Evolutionary conservation across 2,113 vertebrate species (phyloP).

Genomic region (Brevimyrus niger): DNA sequence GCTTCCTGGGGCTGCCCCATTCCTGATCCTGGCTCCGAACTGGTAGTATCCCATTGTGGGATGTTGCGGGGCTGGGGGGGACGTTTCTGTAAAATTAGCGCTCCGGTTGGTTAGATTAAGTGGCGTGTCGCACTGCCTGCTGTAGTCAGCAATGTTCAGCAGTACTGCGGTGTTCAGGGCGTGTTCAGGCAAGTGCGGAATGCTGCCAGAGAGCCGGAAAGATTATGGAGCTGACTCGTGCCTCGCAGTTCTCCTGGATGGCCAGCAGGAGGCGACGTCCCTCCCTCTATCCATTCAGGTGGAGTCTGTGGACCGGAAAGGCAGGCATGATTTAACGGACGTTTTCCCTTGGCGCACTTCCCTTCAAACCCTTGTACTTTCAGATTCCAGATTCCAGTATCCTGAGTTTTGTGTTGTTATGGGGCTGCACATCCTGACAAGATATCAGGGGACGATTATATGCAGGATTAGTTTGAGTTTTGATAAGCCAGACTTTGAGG

Average conservation of each 20-base stretch:
- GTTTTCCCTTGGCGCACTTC: conserved; percentile 7
- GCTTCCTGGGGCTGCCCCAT: background rate
- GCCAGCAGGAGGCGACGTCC: background rate
- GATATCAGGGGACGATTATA: background rate
- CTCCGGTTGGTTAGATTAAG: background rate
- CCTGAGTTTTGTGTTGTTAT: background rate
- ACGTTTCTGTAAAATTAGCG: background rate
- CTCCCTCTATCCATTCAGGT: background rate
- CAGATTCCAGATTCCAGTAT: conserved; percentile 1
- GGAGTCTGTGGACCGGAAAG: conserved; percentile 13
- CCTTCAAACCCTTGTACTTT: background rate
- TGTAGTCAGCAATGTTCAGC: conserved; percentile 3
- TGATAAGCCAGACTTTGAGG: background rate
- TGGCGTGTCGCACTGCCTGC: background rate
- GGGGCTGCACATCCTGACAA: background rate
- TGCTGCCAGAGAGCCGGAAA: background rate
- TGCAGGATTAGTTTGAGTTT: background rate
- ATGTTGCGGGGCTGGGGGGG: background rate
- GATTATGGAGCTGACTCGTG: background rate
- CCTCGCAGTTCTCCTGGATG: background rate
- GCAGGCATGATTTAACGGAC: conserved; percentile 15
- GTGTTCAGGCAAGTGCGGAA: background rate
- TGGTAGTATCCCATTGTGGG: background rate
- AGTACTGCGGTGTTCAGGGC: background rate
- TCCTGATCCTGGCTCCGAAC: background rate